phyloP scores from a whole-genome alignment of 1,140 invertebrate species.

The Caenorhabditis latens region DNA sequence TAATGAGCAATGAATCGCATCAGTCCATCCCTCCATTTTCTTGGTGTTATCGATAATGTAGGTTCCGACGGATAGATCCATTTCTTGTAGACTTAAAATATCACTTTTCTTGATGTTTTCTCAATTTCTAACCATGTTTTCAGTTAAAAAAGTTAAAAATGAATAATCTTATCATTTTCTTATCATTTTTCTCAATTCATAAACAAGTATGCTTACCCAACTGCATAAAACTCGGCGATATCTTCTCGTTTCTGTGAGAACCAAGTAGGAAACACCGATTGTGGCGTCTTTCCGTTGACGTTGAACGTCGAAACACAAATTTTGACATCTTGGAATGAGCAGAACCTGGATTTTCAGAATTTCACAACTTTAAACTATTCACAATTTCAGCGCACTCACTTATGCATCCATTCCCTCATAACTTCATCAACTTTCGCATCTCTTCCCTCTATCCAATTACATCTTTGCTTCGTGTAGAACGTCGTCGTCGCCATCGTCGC shows the following conservation, averaged over 20 bases:
- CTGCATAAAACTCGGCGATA: conserved; percentile 74
- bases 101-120: background rate
- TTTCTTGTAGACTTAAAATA: conserved; percentile 75
- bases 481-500: conserved; percentile 45
- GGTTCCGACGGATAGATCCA: conserved; percentile 76
- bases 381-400: conserved; percentile 58
- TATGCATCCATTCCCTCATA: conserved; percentile 69
- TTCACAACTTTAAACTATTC: background rate
- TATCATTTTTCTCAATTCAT: background rate
- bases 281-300: conserved; percentile 74
- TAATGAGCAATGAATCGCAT: conserved; percentile 64
- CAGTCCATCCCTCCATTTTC: conserved; percentile 74
- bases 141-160: too few relatives aligned
- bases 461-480: conserved; percentile 41
- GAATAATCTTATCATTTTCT: background rate
- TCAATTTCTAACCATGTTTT: background rate
- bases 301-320: conserved; percentile 76
- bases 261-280: conserved; percentile 69
- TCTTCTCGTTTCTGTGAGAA: conserved; percentile 63
- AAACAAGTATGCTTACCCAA: conserved; percentile 68
- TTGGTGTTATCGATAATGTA: conserved; percentile 74
- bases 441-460: conserved; percentile 57
- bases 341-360: conserved; percentile 69
- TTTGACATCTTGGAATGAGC: conserved; percentile 69
- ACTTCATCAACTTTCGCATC: conserved; percentile 73